phyloP scores from a whole-genome alignment of 2,888 invertebrate species.

The Ectemnius continuus region DNA sequence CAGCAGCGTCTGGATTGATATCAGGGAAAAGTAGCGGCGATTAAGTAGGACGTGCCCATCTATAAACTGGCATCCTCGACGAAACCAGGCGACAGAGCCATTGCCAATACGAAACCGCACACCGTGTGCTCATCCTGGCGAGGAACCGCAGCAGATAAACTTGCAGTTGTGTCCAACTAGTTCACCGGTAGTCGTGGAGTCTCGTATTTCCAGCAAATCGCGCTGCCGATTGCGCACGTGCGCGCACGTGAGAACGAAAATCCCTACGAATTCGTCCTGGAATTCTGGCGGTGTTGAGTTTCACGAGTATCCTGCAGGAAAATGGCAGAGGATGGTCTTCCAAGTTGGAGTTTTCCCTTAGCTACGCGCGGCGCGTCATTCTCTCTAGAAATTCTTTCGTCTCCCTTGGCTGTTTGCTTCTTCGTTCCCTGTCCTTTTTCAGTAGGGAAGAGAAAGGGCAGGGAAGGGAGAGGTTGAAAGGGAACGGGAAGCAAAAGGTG shows the following conservation, averaged over 20 bases:
- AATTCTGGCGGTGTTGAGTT: no score
- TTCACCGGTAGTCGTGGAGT: neutral
- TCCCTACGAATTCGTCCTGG: no score
- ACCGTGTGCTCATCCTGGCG: conserved; percentile 1
- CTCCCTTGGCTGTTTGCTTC: no score
- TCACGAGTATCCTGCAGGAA: no score
- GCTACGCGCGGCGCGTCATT: neutral
- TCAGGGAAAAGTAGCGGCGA: no score
- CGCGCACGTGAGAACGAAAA: neutral
- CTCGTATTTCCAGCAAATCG: neutral
- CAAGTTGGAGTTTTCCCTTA: neutral
- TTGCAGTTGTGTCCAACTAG: neutral
- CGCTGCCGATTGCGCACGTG: neutral
- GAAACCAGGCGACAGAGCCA: neutral
- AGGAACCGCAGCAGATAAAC: neutral
- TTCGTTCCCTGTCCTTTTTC: neutral
- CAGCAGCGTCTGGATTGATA: no score
- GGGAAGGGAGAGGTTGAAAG: neutral
- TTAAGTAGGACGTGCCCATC: neutral
- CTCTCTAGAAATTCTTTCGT: no score
- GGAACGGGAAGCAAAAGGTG: neutral
- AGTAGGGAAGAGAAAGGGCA: neutral
- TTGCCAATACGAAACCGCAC: neutral
- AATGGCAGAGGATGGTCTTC: neutral
- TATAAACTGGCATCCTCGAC: neutral